Conservation (phyloP, 2,797 vertebrate genomes). For the Somateria mollissima region DNA sequence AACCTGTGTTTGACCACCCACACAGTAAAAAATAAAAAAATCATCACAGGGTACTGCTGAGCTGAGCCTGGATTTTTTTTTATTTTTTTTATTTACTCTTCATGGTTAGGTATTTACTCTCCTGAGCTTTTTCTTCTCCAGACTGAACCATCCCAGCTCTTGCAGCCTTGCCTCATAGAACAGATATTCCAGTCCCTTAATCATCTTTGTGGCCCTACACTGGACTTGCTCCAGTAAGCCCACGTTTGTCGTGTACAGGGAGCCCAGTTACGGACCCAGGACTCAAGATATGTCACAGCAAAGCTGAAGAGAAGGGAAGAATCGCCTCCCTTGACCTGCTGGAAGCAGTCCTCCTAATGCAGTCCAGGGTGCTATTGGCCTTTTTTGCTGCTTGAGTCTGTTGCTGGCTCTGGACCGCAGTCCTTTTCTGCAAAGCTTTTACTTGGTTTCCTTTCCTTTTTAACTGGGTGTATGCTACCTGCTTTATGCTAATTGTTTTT, state of each 20-base stretch:
- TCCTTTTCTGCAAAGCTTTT: neutral
- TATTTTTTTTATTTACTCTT: neutral
- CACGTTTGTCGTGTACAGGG: neutral
- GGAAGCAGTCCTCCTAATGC: neutral
- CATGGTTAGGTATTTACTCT: neutral
- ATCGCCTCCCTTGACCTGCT: fast-evolving
- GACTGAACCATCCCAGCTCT: neutral
- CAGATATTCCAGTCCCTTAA: neutral
- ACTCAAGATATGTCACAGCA: neutral
- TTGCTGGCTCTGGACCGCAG: neutral
- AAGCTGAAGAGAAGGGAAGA: neutral
- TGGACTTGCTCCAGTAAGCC: neutral
- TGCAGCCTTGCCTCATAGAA: neutral
- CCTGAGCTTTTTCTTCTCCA: neutral
- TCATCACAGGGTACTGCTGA: neutral
- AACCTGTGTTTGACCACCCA: neutral
- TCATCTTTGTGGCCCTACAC: neutral
- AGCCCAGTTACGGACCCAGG: neutral
- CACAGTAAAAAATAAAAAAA: neutral
- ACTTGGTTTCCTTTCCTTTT: neutral
- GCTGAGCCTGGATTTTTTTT: neutral
- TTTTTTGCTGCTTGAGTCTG: neutral
- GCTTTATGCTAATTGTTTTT: neutral
- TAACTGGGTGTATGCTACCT: neutral
- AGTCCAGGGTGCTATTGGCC: neutral